Percentiles rank a stretch among this genome's conserved stretches.
Evolutionary conservation across 92 coral and sea anemone genomes (phyloP).

Genomic region (Palythoa grandis): DNA sequence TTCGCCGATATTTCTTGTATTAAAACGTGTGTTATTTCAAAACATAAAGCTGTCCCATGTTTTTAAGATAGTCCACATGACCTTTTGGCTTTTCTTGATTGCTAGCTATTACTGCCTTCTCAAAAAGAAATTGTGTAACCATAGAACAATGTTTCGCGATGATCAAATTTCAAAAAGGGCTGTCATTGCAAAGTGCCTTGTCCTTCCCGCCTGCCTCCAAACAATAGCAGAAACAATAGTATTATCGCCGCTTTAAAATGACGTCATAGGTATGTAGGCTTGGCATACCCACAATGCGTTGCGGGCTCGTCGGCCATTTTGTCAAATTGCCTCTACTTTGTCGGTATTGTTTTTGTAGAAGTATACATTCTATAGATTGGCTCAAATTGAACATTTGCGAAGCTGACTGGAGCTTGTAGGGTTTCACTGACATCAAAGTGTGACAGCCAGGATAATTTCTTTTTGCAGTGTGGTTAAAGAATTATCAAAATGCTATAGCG

Average conservation of each 20-base stretch:
- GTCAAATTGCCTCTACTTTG: conserved; percentile 42
- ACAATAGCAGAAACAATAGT: conserved; percentile 72
- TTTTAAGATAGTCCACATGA: conserved; percentile 3
- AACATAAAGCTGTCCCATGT: neutral
- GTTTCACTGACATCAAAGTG: conserved; percentile 56
- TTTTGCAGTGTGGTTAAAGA: conserved; percentile 44
- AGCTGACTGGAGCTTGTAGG: conserved; percentile 65
- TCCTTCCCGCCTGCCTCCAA: conserved; percentile 45
- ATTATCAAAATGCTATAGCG: conserved; percentile 44
- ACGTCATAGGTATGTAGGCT: conserved; percentile 97
- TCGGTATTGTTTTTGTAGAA: conserved; percentile 85
- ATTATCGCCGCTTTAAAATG: conserved; percentile 47
- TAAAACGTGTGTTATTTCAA: neutral
- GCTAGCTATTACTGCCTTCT: neutral
- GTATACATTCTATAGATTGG: conserved; percentile 79
- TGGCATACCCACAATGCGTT: conserved; percentile 82
- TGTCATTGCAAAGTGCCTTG: conserved; percentile 18
- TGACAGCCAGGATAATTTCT: conserved; percentile 54
- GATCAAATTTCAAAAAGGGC: conserved; percentile 10
- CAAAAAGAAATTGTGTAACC: conserved; percentile 22
- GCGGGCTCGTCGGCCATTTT: conserved; percentile 76
- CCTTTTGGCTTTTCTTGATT: neutral
- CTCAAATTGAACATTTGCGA: conserved; percentile 61
- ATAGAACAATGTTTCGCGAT: conserved; percentile 2
- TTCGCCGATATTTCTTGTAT: neutral